These are phyloP conservation scores for Nasonia giraulti DNA, from an alignment of 1,140 invertebrate species.

Conservation along the genomic window DNA sequence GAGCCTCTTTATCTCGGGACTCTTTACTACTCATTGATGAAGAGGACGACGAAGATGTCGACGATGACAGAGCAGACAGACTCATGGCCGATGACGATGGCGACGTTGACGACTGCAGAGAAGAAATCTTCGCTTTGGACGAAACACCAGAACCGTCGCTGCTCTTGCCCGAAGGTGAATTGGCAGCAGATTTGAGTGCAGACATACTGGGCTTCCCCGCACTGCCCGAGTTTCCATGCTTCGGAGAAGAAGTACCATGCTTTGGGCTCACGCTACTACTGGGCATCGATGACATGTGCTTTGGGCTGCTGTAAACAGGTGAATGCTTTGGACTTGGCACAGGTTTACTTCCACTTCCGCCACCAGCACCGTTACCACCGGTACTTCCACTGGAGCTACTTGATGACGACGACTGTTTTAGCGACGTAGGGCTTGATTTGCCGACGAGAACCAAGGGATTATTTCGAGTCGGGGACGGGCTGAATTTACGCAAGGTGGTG, in stretches of 20 bases:
- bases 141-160: conserved; percentile 56
- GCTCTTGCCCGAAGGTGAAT: conserved; percentile 74
- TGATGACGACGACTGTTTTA: conserved; percentile 72
- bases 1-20: conserved; percentile 77
- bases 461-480: conserved; percentile 81
- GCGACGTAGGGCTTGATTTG: conserved; percentile 78
- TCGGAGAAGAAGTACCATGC: conserved; percentile 83
- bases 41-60: conserved; percentile 65
- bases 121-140: conserved; percentile 64
- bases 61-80: conserved; percentile 70
- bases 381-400: background rate
- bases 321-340: conserved; percentile 84
- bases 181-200: conserved; percentile 86
- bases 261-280: conserved; percentile 80
- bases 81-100: conserved; percentile 72
- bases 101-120: conserved; percentile 57
- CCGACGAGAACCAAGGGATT: conserved; percentile 76
- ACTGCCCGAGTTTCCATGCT: conserved; percentile 80
- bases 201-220: conserved; percentile 93
- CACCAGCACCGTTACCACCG: background rate
- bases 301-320: conserved; percentile 85
- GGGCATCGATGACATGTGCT: conserved; percentile 76
- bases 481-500: conserved; percentile 79
- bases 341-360: conserved; percentile 69
- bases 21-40: conserved; percentile 77